Percentiles rank a stretch among this genome's conserved stretches.
These are phyloP conservation scores for Himalopsyche tibetana DNA, from an alignment of 2,888 invertebrate species.

Conservation along the genomic window DNA sequence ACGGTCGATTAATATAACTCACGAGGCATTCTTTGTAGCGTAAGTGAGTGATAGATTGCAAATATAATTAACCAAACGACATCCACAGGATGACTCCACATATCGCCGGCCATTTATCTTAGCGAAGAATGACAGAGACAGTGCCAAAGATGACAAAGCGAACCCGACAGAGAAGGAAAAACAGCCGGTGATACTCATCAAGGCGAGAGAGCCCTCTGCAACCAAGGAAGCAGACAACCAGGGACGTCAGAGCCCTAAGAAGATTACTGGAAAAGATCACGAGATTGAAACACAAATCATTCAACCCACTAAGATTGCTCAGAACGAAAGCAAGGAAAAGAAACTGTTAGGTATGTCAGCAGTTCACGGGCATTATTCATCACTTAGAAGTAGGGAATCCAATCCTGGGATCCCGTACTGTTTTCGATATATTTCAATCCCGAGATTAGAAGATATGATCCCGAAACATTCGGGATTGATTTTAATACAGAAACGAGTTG, in stretches of 20 bases:
- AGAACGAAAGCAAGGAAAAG: conserved; percentile 76
- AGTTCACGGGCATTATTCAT: too few species aligned
- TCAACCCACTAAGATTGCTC: conserved; percentile 74
- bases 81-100: conserved; percentile 70
- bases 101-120: conserved; percentile 72
- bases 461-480: too few species aligned
- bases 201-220: conserved; percentile 79
- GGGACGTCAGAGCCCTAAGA: conserved; percentile 80
- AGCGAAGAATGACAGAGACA: conserved; percentile 74
- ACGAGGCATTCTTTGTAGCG: too few species aligned
- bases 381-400: too few species aligned
- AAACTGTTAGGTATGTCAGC: conserved; percentile 65
- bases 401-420: too few species aligned
- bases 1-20: too few species aligned
- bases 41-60: too few species aligned
- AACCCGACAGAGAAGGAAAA: conserved; percentile 68
- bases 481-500: too few species aligned
- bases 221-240: conserved; percentile 76
- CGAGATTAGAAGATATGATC: too few species aligned
- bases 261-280: conserved; percentile 69
- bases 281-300: conserved; percentile 70
- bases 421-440: too few species aligned
- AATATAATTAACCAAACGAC: too few species aligned
- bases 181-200: conserved; percentile 83
- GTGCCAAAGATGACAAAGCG: conserved; percentile 69